Percentiles rank a stretch among this genome's conserved stretches.
phyloP scores from a whole-genome alignment of 2,113 vertebrate genomes.

The Calonectris borealis region DNA sequence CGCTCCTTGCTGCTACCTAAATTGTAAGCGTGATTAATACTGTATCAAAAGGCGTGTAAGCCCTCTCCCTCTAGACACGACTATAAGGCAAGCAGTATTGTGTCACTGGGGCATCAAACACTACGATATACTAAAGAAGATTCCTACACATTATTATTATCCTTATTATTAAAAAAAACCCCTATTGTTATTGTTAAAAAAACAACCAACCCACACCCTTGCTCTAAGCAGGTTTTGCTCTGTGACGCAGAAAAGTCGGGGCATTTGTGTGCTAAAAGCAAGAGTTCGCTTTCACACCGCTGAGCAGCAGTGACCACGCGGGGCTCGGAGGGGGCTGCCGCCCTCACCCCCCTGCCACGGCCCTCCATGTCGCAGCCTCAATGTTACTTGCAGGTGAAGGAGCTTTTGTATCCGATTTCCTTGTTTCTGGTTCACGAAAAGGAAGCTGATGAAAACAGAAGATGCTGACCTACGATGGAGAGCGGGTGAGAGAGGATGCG shows the following conservation, averaged over 20 bases:
- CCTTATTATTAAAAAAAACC: neutral
- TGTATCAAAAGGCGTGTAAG: conserved; percentile 41
- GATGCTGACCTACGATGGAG: neutral
- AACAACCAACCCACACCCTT: neutral
- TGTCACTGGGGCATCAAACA: conserved; percentile 53
- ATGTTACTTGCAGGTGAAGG: neutral
- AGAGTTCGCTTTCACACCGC: neutral
- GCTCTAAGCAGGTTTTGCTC: neutral
- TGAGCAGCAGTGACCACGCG: neutral
- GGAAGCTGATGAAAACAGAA: neutral
- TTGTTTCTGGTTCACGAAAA: neutral
- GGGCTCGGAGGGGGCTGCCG: neutral
- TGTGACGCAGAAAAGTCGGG: neutral
- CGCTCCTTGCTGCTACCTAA: conserved; percentile 16
- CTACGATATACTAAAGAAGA: conserved; percentile 36
- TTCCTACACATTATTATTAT: neutral
- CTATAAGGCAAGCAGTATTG: conserved; percentile 67
- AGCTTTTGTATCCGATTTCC: conserved; percentile 55
- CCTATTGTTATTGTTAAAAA: neutral
- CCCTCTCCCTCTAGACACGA: conserved; percentile 49
- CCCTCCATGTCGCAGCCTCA: neutral
- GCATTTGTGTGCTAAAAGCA: neutral
- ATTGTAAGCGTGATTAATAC: conserved; percentile 32
- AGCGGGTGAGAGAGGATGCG: neutral
- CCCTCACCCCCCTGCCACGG: neutral